phyloP scores from a whole-genome alignment of 2,113 vertebrate species.

The Triplophysa rosa region DNA sequence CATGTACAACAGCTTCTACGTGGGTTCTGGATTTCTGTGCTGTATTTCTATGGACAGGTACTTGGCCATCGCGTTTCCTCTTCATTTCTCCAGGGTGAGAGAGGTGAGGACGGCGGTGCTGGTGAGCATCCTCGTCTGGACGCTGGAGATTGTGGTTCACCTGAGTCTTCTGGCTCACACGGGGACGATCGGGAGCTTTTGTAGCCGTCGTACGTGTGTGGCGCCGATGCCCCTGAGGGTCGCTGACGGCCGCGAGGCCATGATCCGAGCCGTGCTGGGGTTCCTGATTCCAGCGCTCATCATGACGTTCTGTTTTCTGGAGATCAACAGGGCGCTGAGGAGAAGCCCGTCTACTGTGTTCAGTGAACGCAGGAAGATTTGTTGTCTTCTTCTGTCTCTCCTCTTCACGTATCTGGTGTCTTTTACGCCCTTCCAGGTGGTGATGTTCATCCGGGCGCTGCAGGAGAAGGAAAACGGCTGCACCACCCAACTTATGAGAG shows the following conservation, averaged over 20 bases:
- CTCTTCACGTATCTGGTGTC: constrained; percentile 82
- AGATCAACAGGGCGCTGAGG: constrained; percentile 75
- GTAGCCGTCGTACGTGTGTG: constrained; percentile 71
- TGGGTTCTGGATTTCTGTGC: constrained; percentile 85
- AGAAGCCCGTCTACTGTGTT: constrained; percentile 76
- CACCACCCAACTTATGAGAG: constrained; percentile 73
- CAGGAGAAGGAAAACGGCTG: constrained; percentile 68
- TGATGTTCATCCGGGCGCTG: constrained; percentile 79
- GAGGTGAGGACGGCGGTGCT: constrained; percentile 70
- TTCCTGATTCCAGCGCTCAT: constrained; percentile 81
- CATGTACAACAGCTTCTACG: constrained; percentile 87
- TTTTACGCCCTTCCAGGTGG: constrained; percentile 81
- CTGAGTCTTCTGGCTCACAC: constrained; percentile 69
- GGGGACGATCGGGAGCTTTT: constrained; percentile 65
- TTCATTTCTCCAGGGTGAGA: constrained; percentile 75
- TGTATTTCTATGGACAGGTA: constrained; percentile 86
- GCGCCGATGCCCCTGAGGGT: constrained; percentile 73
- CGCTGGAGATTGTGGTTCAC: constrained; percentile 74
- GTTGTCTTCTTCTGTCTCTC: constrained; percentile 76
- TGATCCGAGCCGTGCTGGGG: constrained; percentile 75
- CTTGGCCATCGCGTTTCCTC: constrained; percentile 80
- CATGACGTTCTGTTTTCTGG: constrained; percentile 77
- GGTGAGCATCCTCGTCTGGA: constrained; percentile 75
- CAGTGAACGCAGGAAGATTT: constrained; percentile 79
- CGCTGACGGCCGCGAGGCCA: constrained; percentile 68